These are phyloP conservation scores for Caenorhabditis latens DNA, from an alignment of 1,140 invertebrate genomes.

Conservation along the genomic window DNA sequence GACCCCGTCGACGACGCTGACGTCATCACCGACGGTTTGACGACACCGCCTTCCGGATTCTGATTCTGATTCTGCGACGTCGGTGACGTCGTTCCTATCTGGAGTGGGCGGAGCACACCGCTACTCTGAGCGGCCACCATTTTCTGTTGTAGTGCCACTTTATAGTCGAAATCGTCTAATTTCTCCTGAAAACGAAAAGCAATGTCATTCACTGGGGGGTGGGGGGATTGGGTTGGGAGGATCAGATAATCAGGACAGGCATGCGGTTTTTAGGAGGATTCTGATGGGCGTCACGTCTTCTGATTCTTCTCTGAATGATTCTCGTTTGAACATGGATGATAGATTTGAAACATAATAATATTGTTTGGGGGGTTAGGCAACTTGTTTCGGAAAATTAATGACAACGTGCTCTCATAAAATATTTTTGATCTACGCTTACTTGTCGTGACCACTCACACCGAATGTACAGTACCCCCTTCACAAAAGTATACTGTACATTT, in stretches of 20 bases:
- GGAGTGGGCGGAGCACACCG: background rate
- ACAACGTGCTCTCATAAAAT: too few relatives aligned
- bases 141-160: slow-evolving; percentile 40
- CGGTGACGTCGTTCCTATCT: background rate
- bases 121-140: slow-evolving; percentile 8
- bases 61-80: too few relatives aligned
- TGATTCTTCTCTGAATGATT: background rate
- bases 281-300: background rate
- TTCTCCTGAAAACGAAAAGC: slow-evolving; percentile 30
- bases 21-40: too few relatives aligned
- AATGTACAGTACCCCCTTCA: too few relatives aligned
- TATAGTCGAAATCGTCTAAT: slow-evolving; percentile 51
- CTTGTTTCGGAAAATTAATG: background rate
- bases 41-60: background rate
- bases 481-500: too few relatives aligned
- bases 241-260: background rate
- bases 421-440: too few relatives aligned
- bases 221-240: background rate
- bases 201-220: slow-evolving; percentile 21
- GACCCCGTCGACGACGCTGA: background rate
- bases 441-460: too few relatives aligned
- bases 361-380: background rate
- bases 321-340: slow-evolving; percentile 7
- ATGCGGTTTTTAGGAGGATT: background rate
- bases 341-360: background rate